These are phyloP conservation scores for Alexandromys fortis DNA, from an alignment of 2,113 vertebrate genomes.

Conservation along the genomic window DNA sequence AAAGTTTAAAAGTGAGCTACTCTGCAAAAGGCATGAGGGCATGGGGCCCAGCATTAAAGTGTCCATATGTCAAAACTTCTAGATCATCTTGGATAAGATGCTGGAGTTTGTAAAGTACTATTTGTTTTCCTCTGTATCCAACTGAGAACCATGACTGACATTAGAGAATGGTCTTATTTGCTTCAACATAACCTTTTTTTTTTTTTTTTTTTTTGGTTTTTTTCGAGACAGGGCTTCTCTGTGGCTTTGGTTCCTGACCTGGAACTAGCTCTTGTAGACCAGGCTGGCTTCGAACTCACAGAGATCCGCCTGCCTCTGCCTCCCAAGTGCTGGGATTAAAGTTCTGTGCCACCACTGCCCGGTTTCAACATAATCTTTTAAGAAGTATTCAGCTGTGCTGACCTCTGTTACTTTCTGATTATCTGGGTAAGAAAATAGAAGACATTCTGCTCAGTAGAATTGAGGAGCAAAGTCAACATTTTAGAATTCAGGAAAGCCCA, in stretches of 20 bases:
- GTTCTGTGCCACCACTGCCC: too few species aligned
- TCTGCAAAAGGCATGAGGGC: neutral
- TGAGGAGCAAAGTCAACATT: neutral
- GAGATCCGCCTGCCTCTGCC: too few species aligned
- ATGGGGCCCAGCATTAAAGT: neutral
- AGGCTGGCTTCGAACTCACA: too few species aligned
- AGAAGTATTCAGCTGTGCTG: neutral
- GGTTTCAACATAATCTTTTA: neutral
- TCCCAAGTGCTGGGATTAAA: too few species aligned
- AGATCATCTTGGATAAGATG: neutral
- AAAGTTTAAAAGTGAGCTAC: slow-evolving; percentile 11
- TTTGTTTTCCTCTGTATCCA: neutral
- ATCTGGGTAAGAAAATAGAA: neutral
- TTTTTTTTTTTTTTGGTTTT: too few species aligned
- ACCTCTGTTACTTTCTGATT: neutral
- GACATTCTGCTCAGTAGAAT: neutral
- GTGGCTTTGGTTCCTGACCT: too few species aligned
- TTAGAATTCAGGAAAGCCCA: neutral
- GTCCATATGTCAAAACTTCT: neutral
- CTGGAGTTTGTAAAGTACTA: neutral
- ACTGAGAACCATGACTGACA: neutral
- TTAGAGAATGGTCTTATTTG: neutral
- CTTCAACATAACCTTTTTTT: slow-evolving; percentile 2
- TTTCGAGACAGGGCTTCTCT: too few species aligned
- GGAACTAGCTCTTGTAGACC: too few species aligned